Evolutionary conservation across 1,140 invertebrate genomes (phyloP).

Genomic region (Drosophila sproati): DNA sequence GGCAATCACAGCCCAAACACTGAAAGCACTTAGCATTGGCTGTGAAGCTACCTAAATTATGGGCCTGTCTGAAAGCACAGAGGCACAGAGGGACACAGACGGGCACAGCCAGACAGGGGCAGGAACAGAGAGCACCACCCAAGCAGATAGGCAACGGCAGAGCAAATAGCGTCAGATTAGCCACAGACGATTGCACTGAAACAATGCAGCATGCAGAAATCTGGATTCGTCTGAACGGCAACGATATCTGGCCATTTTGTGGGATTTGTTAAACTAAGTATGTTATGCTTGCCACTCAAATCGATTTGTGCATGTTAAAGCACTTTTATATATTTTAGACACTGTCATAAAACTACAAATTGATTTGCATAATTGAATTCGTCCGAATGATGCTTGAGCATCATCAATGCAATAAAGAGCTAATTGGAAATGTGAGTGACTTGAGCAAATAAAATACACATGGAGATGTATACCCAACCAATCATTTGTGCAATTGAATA

Average conservation of each 20-base stretch:
- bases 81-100: slow-evolving; percentile 25
- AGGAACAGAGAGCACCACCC: slow-evolving; percentile 12
- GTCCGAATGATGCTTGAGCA: slow-evolving; percentile 8
- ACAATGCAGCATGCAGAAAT: slow-evolving; percentile 49
- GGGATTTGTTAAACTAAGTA: slow-evolving; percentile 6
- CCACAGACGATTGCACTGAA: slow-evolving; percentile 78
- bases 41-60: slow-evolving; percentile 70
- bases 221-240: neutral
- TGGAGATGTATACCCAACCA: too few relatives aligned
- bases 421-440: neutral
- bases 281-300: slow-evolving; percentile 50
- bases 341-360: slow-evolving; percentile 24
- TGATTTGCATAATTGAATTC: slow-evolving; percentile 31
- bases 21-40: slow-evolving; percentile 69
- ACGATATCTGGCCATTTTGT: slow-evolving; percentile 29
- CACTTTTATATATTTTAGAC: slow-evolving; percentile 11
- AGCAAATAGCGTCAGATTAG: slow-evolving; percentile 75
- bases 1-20: slow-evolving; percentile 43
- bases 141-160: slow-evolving; percentile 18
- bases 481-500: too few relatives aligned
- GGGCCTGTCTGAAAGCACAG: slow-evolving; percentile 56
- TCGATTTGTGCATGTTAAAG: slow-evolving; percentile 31
- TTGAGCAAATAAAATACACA: neutral
- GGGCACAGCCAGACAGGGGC: slow-evolving; percentile 28
- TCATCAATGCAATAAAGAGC: neutral